Base-by-base conservation (phyloP, 2,888 invertebrate genomes). In the Cataglyphis rosenhaueri region DNA sequence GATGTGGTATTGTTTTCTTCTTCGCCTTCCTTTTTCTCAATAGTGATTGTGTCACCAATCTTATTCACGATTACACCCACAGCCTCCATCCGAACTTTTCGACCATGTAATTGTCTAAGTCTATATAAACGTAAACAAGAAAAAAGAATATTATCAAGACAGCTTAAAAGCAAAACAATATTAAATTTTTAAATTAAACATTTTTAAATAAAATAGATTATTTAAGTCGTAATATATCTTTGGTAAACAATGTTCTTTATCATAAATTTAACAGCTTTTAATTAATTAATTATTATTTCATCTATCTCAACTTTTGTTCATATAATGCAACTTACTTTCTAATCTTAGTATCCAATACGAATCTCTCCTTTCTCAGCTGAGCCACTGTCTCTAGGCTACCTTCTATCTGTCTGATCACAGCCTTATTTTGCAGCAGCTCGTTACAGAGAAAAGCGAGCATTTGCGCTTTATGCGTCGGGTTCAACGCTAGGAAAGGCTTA, bases 381-480 rank as follows among this genome's bases (percentile, higher is more conserved):
- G 97, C 97, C 86, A 98, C 97, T 76, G 97, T 97, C 87, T 99
- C 99, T 70, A 99, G 95, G 84, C 97, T 97, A 44, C 96, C 97
- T 92, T 99, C 99, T 81, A 99, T 97, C 94, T 99, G 99, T 48
- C 97, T 96, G 91, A 98, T 95, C 87, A 99, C 97, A 12, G 98
- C 97, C 95, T 98, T 98, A 94, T 98, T 99, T 95, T 98, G 98
- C 64, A 99, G 96, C 89, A 99, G 95, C 94, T 99, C 99, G 95
- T 99, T 98, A 95, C 99, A 99, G 38, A 99, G 96, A 95, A 97
- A 98, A 1, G 98, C 98, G 68, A 99, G 95, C 92, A 99, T 97
- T 87, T 97, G 97, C 0, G 98, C 97, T 94, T 99, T 99, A 88
- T 97, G 96, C 0, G 97, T 97, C 2, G 98, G 96, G 93, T 97